phyloP scores from a whole-genome alignment of 2,888 invertebrate species.

The Cybosia mesomella region DNA sequence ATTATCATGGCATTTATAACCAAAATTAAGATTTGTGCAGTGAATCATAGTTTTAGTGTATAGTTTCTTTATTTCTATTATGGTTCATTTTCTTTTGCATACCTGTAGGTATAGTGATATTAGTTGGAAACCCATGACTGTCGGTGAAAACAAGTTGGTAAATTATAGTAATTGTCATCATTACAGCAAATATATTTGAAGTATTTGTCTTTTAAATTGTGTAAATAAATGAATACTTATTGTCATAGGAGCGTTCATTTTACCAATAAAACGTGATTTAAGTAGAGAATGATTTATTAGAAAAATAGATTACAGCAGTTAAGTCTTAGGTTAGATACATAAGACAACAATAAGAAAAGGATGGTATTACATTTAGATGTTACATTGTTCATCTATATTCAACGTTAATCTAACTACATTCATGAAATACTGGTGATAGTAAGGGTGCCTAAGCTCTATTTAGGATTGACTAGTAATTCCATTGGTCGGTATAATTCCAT shows the following conservation, averaged over 20 bases:
- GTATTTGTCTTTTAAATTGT: neutral
- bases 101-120: neutral
- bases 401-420: neutral
- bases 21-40: neutral
- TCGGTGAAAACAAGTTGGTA: neutral
- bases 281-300: constrained; percentile 8
- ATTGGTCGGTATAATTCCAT: constrained; percentile 16
- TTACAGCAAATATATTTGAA: neutral
- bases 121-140: neutral
- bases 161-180: neutral
- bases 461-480: constrained; percentile 18
- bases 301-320: constrained; percentile 6
- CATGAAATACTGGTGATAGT: neutral
- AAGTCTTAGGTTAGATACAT: neutral
- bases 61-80: neutral
- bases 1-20: neutral
- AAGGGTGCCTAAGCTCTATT: constrained; percentile 3
- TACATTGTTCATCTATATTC: neutral
- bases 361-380: neutral
- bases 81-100: neutral
- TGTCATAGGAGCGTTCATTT: constrained; percentile 8
- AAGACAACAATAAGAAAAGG: neutral
- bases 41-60: constrained; percentile 3
- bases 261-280: neutral
- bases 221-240: constrained; percentile 34